These are phyloP conservation scores for Mythimna lalbum DNA, from an alignment of 2,888 invertebrate species.

Conservation along the genomic window DNA sequence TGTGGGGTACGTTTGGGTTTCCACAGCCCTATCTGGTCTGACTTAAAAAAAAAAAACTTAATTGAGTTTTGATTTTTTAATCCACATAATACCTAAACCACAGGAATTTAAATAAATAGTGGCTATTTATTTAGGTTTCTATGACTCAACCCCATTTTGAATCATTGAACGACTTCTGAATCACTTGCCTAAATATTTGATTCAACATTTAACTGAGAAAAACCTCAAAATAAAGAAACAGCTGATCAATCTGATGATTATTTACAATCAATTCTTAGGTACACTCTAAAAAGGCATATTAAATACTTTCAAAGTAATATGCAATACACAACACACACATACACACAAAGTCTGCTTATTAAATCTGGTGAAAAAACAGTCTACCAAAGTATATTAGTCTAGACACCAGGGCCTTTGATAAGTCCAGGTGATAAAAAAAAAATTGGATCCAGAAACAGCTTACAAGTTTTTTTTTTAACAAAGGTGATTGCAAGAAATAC, in stretches of 20 bases:
- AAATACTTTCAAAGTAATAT: neutral
- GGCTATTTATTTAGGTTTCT: conserved; percentile 38
- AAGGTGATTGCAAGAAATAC: neutral
- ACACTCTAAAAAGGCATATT: no score
- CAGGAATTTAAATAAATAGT: conserved; percentile 26
- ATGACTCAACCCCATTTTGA: conserved; percentile 24
- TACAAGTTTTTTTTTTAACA: neutral
- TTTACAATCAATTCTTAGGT: neutral
- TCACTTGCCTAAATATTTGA: conserved; percentile 8
- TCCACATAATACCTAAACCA: conserved; percentile 17
- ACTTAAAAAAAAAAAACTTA: conserved; percentile 79
- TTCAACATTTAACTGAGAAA: neutral
- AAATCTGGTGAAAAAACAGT: neutral
- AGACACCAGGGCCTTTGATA: neutral
- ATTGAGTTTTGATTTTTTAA: conserved; percentile 56
- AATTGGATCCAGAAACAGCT: neutral
- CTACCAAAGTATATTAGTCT: neutral
- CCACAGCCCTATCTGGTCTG: conserved; percentile 82
- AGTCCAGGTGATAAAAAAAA: neutral
- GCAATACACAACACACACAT: neutral
- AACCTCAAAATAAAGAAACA: neutral
- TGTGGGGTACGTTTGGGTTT: conserved; percentile 80
- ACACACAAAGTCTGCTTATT: neutral
- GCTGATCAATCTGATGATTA: neutral
- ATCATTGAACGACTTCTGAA: conserved; percentile 22